A percentile compares a stretch with the other conserved stretches of the same genome.
phyloP scores from a whole-genome alignment of 1,140 invertebrate genomes.

The Drosophila subobscura region DNA sequence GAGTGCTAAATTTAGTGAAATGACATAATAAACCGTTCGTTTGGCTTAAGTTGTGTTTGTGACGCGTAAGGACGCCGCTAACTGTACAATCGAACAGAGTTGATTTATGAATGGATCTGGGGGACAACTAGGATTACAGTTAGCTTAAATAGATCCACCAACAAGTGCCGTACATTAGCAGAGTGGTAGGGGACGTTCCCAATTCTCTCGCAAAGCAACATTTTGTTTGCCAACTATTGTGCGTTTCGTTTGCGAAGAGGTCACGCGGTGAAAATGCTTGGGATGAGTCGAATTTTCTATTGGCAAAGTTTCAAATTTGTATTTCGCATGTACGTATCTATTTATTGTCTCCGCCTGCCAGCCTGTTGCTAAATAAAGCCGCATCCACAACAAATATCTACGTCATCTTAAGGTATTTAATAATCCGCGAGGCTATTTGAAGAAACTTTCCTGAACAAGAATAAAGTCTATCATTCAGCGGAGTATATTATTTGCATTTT shows the following conservation, averaged over 20 bases:
- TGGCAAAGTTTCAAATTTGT: constrained; percentile 70
- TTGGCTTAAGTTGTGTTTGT: constrained; percentile 57
- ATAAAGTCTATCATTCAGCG: constrained; percentile 2
- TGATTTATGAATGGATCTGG: constrained; percentile 32
- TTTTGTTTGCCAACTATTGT: constrained; percentile 36
- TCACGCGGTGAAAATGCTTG: constrained; percentile 71
- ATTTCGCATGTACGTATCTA: constrained; percentile 35
- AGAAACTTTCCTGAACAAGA: constrained; percentile 41
- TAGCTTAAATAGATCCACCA: background rate
- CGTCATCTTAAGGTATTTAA: constrained; percentile 65
- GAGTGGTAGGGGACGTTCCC: background rate
- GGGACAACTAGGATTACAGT: constrained; percentile 17
- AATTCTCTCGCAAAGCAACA: background rate
- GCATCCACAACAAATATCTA: constrained; percentile 48
- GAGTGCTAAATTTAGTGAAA: constrained; percentile 74
- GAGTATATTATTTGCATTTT: constrained; percentile 29
- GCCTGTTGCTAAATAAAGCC: constrained; percentile 51
- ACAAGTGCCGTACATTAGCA: background rate
- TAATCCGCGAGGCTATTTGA: constrained; percentile 34
- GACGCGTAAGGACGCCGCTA: constrained; percentile 13
- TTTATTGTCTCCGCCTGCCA: constrained; percentile 43
- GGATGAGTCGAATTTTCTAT: constrained; percentile 54
- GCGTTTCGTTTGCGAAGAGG: constrained; percentile 38
- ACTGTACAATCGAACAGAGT: constrained; percentile 16
- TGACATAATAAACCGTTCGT: constrained; percentile 74